Conservation (phyloP, 2,797 vertebrate genomes). For the Mus spretus region DNA sequence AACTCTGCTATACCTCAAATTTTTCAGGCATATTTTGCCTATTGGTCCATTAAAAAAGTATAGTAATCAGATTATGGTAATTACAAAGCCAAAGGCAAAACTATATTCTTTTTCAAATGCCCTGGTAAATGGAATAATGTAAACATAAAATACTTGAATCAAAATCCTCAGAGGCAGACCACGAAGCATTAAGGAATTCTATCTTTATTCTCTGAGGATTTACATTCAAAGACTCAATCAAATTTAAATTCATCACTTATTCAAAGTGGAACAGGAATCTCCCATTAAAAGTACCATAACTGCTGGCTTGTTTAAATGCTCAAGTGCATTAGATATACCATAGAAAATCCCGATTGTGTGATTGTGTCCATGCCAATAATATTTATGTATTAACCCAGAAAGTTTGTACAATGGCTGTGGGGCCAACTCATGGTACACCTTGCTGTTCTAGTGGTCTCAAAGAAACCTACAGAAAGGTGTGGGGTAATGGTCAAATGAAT, state of each 20-base stretch:
- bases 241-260: constrained; percentile 74
- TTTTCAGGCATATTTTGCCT: neutral
- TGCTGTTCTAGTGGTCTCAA: neutral
- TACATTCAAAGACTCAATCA: constrained; percentile 74
- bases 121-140: constrained; percentile 54
- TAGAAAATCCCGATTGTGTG: constrained; percentile 50
- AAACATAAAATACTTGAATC: constrained; percentile 67
- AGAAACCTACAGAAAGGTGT: neutral
- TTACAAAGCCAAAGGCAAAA: constrained; percentile 71
- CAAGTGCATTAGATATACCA: constrained; percentile 33
- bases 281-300: constrained; percentile 77
- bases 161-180: constrained; percentile 69
- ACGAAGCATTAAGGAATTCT: constrained; percentile 68
- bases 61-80: constrained; percentile 60
- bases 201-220: constrained; percentile 71
- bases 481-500: neutral
- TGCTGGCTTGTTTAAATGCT: constrained; percentile 67
- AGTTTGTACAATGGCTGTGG: neutral
- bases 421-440: neutral
- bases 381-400: constrained; percentile 8
- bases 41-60: constrained; percentile 30
- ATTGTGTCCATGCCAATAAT: neutral
- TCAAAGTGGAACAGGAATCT: constrained; percentile 73
- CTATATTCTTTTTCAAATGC: constrained; percentile 62
- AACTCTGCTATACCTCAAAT: neutral